A percentile compares a stretch with the other conserved stretches of the same genome.
These are phyloP conservation scores for Cheracebus regulus DNA, from an alignment of 2,797 vertebrate genomes.

Conservation along the genomic window DNA sequence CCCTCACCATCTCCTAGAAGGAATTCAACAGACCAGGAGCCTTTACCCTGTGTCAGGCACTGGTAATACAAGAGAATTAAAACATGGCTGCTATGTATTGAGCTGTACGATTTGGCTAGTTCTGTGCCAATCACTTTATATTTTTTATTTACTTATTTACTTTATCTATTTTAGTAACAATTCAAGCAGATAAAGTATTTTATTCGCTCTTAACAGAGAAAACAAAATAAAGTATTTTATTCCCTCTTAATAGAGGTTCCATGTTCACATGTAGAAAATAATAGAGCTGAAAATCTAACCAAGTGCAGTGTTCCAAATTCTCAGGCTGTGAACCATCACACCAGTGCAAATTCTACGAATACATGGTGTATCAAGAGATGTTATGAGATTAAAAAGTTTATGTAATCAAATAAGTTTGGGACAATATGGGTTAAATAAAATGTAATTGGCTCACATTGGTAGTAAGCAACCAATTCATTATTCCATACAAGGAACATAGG, in stretches of 20 bases:
- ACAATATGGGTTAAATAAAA: neutral
- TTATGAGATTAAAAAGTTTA: neutral
- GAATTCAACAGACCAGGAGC: neutral
- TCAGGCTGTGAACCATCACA: neutral
- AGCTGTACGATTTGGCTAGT: neutral
- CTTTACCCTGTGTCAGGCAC: neutral
- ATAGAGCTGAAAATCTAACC: neutral
- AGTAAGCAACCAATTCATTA: neutral
- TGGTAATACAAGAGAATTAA: neutral
- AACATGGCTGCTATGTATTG: neutral
- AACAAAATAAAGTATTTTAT: neutral
- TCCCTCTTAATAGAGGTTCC: neutral
- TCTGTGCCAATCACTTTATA: neutral
- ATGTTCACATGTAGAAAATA: neutral
- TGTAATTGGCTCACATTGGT: neutral
- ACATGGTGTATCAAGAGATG: neutral
- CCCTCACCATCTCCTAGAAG: neutral
- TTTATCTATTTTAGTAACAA: neutral
- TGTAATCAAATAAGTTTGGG: neutral
- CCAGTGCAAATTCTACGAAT: neutral
- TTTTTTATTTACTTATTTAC: neutral
- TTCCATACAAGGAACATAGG: neutral
- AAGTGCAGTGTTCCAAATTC: neutral
- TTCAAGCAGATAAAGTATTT: neutral
- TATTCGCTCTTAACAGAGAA: neutral